These are phyloP conservation scores for Centropus unirufus DNA, from an alignment of 2,113 vertebrate species.

Conservation along the genomic window DNA sequence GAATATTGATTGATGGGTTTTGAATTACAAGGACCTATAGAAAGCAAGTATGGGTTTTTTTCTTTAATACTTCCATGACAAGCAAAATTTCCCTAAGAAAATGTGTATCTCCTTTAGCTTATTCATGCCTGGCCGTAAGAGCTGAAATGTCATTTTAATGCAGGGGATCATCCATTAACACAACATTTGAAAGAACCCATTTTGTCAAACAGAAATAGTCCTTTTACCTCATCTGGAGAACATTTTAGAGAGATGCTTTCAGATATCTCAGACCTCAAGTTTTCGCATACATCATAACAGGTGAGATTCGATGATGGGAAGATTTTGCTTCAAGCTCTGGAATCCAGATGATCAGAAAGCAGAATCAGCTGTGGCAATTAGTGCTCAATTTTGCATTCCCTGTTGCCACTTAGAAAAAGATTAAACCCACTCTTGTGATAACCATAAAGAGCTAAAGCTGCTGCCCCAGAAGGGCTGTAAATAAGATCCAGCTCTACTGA, in stretches of 20 bases:
- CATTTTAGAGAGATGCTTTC: not conserved
- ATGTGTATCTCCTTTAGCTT: not conserved
- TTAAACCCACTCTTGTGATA: not conserved
- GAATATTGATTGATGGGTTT: constrained; percentile 14
- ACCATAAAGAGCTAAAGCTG: not conserved
- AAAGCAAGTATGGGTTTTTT: not conserved
- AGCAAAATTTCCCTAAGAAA: constrained; percentile 41
- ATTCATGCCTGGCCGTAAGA: constrained; percentile 9
- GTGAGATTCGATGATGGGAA: not conserved
- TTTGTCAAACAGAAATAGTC: not conserved
- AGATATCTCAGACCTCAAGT: not conserved
- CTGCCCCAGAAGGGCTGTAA: not conserved
- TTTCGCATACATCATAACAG: not conserved
- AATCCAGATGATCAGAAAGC: not conserved
- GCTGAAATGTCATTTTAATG: constrained; percentile 23
- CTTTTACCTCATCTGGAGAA: not conserved
- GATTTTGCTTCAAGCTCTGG: not conserved
- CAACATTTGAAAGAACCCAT: not conserved
- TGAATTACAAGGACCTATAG: constrained; percentile 7
- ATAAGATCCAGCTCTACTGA: not conserved
- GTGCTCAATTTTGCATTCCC: not conserved
- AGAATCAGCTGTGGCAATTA: not conserved
- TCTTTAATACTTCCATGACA: not conserved
- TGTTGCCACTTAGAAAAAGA: not conserved
- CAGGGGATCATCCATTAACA: not conserved